Evolutionary conservation across 2,888 invertebrate genomes (phyloP).

Genomic region (Sesia bembeciformis): DNA sequence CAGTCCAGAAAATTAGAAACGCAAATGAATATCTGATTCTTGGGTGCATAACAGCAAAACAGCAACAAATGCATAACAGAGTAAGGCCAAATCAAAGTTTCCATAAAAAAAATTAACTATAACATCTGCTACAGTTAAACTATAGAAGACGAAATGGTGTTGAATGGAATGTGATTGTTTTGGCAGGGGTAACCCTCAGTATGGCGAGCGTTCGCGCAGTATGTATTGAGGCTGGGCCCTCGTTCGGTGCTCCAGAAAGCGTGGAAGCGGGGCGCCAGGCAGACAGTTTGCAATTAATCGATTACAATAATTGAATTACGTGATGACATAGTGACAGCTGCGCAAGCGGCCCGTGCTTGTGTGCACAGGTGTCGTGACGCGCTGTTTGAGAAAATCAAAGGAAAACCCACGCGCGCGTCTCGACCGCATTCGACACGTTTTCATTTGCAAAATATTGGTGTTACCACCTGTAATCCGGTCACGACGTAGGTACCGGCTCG

Average conservation of each 20-base stretch:
- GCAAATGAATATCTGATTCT: too few relatives aligned
- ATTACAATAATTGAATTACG: slow-evolving; percentile 58
- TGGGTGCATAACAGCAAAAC: too few relatives aligned
- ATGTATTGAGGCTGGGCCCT: slow-evolving; percentile 10
- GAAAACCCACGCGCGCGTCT: slow-evolving; percentile 39
- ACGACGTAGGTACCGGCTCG: background rate
- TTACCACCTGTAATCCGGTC: slow-evolving; percentile 36
- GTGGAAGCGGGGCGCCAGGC: slow-evolving; percentile 30
- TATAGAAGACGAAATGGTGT: too few relatives aligned
- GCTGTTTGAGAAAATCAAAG: slow-evolving; percentile 58
- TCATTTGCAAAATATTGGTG: slow-evolving; percentile 48
- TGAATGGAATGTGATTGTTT: too few relatives aligned
- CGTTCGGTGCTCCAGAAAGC: slow-evolving; percentile 35
- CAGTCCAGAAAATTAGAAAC: too few relatives aligned
- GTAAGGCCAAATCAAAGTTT: too few relatives aligned
- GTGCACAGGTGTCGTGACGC: slow-evolving; percentile 55
- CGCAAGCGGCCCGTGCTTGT: slow-evolving; percentile 41
- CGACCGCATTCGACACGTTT: slow-evolving; percentile 31
- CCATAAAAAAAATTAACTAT: too few relatives aligned
- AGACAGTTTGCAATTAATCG: slow-evolving; percentile 58
- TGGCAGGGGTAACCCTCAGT: background rate
- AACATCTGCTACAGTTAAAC: too few relatives aligned
- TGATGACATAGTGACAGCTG: slow-evolving; percentile 62
- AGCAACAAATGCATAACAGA: too few relatives aligned
- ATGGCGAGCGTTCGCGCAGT: background rate